These are phyloP conservation scores for Amyelois transitella DNA, from an alignment of 1,140 invertebrate species.

Conservation along the genomic window DNA sequence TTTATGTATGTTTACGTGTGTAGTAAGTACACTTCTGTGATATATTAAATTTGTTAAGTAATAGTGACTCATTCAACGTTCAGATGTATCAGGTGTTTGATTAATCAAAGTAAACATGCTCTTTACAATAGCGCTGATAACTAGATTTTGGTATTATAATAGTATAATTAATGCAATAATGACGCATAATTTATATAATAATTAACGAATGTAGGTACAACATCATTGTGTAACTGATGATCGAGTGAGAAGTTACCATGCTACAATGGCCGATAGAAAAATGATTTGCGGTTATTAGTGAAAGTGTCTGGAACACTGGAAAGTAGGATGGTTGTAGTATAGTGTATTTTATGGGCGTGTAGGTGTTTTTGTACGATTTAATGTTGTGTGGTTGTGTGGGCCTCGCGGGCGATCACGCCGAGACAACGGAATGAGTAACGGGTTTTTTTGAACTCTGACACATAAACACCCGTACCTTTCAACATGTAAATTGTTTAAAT, in stretches of 20 bases:
- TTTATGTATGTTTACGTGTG: conserved; percentile 12
- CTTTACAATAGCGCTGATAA: not conserved
- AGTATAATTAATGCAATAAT: conserved; percentile 2
- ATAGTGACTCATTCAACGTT: conserved; percentile 42
- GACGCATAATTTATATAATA: not conserved
- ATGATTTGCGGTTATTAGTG: conserved; percentile 22
- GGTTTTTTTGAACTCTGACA: conserved; percentile 39
- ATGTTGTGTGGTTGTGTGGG: not conserved
- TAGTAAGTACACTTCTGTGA: conserved; percentile 60
- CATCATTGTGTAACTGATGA: not conserved
- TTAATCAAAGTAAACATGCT: not conserved
- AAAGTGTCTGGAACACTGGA: conserved; percentile 28
- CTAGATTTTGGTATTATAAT: not conserved
- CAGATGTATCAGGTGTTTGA: not conserved
- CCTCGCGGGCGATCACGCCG: conserved; percentile 29
- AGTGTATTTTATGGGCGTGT: conserved; percentile 27
- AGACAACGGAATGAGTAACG: conserved; percentile 39
- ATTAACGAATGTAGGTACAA: not conserved
- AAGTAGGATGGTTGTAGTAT: conserved; percentile 31
- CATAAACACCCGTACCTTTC: too few species aligned
- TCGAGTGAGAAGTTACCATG: conserved; percentile 9
- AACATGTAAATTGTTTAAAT: too few species aligned
- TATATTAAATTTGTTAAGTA: conserved; percentile 62
- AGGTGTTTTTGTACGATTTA: conserved; percentile 13
- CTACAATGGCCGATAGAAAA: conserved; percentile 17